A percentile compares a stretch with the other conserved stretches of the same genome.
These are phyloP conservation scores for Cossypha heuglini DNA, from an alignment of 2,797 vertebrate species.

Conservation along the genomic window DNA sequence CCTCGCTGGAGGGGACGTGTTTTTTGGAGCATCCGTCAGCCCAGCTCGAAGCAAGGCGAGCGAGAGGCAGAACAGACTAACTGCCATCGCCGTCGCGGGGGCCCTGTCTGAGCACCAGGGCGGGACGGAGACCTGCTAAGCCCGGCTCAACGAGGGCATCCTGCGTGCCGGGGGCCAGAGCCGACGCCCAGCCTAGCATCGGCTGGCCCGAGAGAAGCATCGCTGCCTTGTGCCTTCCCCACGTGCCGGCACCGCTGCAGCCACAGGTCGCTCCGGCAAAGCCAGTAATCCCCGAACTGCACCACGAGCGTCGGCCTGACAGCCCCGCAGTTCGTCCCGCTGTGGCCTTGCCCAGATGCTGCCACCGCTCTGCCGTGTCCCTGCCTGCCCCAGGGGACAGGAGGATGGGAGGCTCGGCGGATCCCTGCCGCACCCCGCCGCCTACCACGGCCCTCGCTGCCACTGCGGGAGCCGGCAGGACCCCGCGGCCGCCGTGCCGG, in stretches of 20 bases:
- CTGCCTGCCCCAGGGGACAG: background rate
- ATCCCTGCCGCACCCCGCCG: background rate
- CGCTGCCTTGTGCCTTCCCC: background rate
- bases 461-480: rapidly evolving
- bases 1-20: background rate
- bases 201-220: background rate
- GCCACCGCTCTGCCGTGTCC: background rate
- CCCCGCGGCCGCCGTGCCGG: background rate
- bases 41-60: background rate
- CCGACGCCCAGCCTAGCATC: background rate
- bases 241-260: background rate
- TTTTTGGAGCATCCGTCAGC: background rate
- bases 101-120: background rate
- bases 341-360: background rate
- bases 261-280: background rate
- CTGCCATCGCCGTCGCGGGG: rapidly evolving
- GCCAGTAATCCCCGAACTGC: background rate
- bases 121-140: background rate
- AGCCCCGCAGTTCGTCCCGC: background rate
- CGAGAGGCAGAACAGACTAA: background rate
- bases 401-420: background rate
- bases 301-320: background rate
- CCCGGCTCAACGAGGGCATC: background rate
- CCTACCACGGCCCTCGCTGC: rapidly evolving
- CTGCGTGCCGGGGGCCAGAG: background rate